phyloP scores from a whole-genome alignment of 2,113 vertebrate species.

The Ophthalmolycus amberensis region DNA sequence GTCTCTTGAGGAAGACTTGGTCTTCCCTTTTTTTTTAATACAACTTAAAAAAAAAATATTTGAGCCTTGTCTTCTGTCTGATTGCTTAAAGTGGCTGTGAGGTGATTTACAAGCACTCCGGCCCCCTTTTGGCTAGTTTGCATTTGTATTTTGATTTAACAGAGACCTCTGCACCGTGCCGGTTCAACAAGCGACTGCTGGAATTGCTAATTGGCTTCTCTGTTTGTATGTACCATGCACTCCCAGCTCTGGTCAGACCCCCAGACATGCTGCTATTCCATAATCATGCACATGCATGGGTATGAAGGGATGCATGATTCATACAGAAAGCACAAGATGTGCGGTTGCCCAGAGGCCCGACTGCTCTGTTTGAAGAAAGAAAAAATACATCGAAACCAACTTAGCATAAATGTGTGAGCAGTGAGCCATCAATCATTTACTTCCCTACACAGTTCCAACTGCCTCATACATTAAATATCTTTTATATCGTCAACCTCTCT shows the following conservation, averaged over 20 bases:
- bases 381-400: slow-evolving; percentile 58
- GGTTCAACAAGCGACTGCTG: slow-evolving; percentile 55
- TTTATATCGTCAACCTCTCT: slow-evolving; percentile 57
- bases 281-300: slow-evolving; percentile 46
- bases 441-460: slow-evolving; percentile 47
- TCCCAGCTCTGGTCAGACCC: slow-evolving; percentile 39
- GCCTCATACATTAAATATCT: slow-evolving; percentile 63
- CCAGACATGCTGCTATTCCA: slow-evolving; percentile 41
- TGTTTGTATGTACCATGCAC: slow-evolving; percentile 31
- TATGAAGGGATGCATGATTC: slow-evolving; percentile 42
- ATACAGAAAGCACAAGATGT: slow-evolving; percentile 42
- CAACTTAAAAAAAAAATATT: slow-evolving; percentile 8
- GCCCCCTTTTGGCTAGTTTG: slow-evolving; percentile 46
- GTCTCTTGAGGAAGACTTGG: slow-evolving; percentile 50
- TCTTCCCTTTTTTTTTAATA: neutral
- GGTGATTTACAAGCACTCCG: slow-evolving; percentile 48
- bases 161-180: slow-evolving; percentile 42
- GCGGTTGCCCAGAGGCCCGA: slow-evolving; percentile 45
- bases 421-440: slow-evolving; percentile 73
- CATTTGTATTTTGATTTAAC: slow-evolving; percentile 63
- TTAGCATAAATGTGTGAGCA: slow-evolving; percentile 65
- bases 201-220: slow-evolving; percentile 60
- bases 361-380: slow-evolving; percentile 37
- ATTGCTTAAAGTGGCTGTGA: slow-evolving; percentile 48
- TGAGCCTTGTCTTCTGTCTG: slow-evolving; percentile 31